Conservation (phyloP, 2,113 vertebrate species). For the Cettia cetti region DNA sequence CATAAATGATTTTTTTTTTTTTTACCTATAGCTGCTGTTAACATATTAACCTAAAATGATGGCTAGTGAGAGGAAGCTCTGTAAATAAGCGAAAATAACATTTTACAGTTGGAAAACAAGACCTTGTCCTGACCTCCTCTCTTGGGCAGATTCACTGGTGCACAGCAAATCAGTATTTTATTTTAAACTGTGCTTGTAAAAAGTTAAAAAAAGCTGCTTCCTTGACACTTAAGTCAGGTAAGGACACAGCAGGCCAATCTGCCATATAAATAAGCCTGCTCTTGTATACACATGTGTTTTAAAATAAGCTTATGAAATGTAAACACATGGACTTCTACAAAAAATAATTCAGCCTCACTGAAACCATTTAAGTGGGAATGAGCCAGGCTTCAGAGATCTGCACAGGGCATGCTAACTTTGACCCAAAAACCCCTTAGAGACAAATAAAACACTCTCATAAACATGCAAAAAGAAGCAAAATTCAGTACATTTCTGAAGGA, state of each 20-base stretch:
- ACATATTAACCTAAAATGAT: slow-evolving; percentile 24
- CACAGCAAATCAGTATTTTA: slow-evolving; percentile 21
- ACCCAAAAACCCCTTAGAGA: neutral
- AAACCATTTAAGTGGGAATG: neutral
- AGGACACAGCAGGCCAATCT: slow-evolving; percentile 14
- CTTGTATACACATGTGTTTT: neutral
- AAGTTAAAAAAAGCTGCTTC: slow-evolving; percentile 25
- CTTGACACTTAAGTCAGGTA: slow-evolving; percentile 56
- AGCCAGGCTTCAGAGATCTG: neutral
- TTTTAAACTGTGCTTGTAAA: slow-evolving; percentile 28
- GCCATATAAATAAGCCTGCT: slow-evolving; percentile 23
- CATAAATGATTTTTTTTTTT: neutral
- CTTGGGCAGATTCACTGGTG: neutral
- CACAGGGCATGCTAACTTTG: neutral
- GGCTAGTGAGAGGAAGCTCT: neutral
- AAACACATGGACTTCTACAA: slow-evolving; percentile 1
- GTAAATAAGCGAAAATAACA: slow-evolving; percentile 22
- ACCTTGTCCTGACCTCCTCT: slow-evolving; percentile 45
- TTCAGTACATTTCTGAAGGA: neutral
- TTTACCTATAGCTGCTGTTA: slow-evolving; percentile 39
- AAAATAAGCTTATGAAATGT: slow-evolving; percentile 49
- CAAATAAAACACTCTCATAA: neutral
- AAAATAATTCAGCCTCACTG: slow-evolving; percentile 4
- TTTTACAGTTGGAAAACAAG: slow-evolving; percentile 42
- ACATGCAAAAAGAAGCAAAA: neutral